phyloP scores from a whole-genome alignment of 1,140 invertebrate species.

The Uloborus diversus region DNA sequence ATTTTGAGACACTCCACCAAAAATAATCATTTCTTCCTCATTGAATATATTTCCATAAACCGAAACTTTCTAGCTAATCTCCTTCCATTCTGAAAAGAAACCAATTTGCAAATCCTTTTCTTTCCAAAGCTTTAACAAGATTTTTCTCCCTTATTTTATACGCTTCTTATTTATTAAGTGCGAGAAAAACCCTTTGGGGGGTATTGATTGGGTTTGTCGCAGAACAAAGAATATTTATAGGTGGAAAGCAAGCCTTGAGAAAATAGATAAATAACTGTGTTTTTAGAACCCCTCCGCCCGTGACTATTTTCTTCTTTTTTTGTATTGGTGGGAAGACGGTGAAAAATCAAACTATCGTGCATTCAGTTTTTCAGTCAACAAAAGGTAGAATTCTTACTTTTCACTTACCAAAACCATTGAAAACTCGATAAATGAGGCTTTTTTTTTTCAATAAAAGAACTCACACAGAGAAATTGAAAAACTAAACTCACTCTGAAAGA shows the following conservation, averaged over 20 bases:
- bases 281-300: neutral
- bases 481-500: constrained; percentile 46
- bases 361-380: constrained; percentile 37
- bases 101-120: constrained; percentile 54
- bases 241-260: constrained; percentile 20
- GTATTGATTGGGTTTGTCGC: constrained; percentile 48
- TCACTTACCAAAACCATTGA: constrained; percentile 56
- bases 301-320: constrained; percentile 9
- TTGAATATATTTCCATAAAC: constrained; percentile 54
- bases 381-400: constrained; percentile 56
- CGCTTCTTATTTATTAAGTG: constrained; percentile 51
- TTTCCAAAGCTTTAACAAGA: constrained; percentile 42
- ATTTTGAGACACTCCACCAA: neutral
- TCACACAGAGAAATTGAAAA: constrained; percentile 50
- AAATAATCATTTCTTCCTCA: constrained; percentile 46
- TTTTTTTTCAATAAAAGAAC: constrained; percentile 21
- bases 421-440: constrained; percentile 52
- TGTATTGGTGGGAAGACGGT: constrained; percentile 15
- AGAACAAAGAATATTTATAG: constrained; percentile 53
- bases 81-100: constrained; percentile 44
- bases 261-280: constrained; percentile 52
- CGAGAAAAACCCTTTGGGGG: constrained; percentile 20
- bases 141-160: constrained; percentile 45
- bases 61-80: constrained; percentile 49
- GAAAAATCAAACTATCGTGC: constrained; percentile 54